Evolutionary conservation across 2,113 vertebrate genomes (phyloP), one percentile per base, ranked within the genome.

Genomic region (Girardinichthys multiradiatus): DNA sequence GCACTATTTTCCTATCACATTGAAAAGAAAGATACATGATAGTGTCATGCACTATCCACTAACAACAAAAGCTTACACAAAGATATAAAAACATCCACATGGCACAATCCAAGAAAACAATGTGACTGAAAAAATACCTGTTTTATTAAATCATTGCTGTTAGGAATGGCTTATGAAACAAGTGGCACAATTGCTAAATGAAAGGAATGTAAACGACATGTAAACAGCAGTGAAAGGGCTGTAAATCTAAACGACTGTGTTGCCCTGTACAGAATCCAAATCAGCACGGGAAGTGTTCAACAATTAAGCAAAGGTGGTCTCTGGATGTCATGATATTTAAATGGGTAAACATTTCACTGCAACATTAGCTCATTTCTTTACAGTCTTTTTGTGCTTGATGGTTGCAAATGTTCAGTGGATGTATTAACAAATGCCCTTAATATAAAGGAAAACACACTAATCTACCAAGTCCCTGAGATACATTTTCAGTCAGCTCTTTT

Each of bases 231-330:
- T 68, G 64, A 75, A 82, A 75, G 64, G 64, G 65, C 70, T 71
- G 74, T 87, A 80, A 91, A 77, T 87, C 65, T 69, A 74, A 66
- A 64, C 17, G 72, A 85, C 77, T 64, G 62, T 54, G 7, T 72
- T 2, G 57, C 74, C 57, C 83, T 76, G 60, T 62, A 24, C 42
- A 79, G 21, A 68, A 37, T 76, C 31, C 26, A 51, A 67, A 29
- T 12, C 51, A 67, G 62, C 37, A 73, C 72, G 66, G 77, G 64
- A 86, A 69, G 64, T 69, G 62, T 48, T 82, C 57, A 6, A 51
- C 57, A 57, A 15, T 31, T 77, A 72, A 39, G 57, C 76, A 60
- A 13, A 4, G 63, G 71, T 82, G 77, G 70, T 85, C 74, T 71
- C 29, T 31, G 64, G 45, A 65, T 76, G 54, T 63, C 28, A 62